Conservation (phyloP, 2,888 invertebrate species). For the Scaeva pyrastri region DNA sequence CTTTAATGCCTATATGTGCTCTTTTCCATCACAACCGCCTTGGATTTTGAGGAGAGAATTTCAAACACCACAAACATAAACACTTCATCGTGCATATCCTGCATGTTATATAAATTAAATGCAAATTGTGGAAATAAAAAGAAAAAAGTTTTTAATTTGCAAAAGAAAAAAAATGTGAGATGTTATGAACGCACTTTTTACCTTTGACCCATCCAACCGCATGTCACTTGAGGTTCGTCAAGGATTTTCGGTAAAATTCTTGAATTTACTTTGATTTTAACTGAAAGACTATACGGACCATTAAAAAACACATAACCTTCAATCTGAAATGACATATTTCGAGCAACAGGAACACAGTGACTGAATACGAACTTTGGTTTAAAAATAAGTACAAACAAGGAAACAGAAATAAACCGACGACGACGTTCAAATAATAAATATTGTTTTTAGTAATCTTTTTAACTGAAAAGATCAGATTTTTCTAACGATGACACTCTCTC, state of each 20-base stretch:
- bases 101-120: not conserved
- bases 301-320: too few species aligned
- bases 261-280: too few species aligned
- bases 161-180: not conserved
- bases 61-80: not conserved
- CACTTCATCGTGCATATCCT: not conserved
- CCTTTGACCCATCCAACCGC: constrained; percentile 1
- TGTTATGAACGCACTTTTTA: constrained; percentile 11
- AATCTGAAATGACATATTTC: too few species aligned
- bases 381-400: too few species aligned
- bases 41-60: not conserved
- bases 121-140: constrained; percentile 1
- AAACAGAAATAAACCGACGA: too few species aligned
- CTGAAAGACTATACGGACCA: too few species aligned
- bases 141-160: not conserved
- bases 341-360: too few species aligned
- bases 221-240: constrained; percentile 4
- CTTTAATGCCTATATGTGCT: not conserved
- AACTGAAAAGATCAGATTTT: too few species aligned
- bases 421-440: too few species aligned
- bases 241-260: not conserved
- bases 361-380: too few species aligned
- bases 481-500: too few species aligned
- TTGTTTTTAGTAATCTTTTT: too few species aligned
- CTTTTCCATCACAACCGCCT: not conserved